Evolutionary conservation across 2,888 invertebrate genomes (phyloP).

Genomic region (Hypsopygia costalis): DNA sequence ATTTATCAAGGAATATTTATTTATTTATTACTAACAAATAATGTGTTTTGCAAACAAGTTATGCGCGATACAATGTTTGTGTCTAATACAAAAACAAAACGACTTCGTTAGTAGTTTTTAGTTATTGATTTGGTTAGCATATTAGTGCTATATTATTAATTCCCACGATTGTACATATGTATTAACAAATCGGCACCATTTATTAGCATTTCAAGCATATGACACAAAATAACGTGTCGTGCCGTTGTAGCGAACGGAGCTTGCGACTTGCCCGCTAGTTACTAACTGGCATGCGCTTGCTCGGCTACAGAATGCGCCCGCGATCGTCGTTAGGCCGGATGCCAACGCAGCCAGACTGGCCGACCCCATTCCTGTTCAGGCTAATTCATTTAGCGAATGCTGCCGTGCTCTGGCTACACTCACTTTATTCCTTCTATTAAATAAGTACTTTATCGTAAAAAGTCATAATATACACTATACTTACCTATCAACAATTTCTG

Average conservation of each 20-base stretch:
- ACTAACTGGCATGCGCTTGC: conserved; percentile 17
- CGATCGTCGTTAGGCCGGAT: conserved; percentile 76
- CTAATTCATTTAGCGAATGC: conserved; percentile 73
- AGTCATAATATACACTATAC: too few species aligned
- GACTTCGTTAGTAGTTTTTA: too few species aligned
- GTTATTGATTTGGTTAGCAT: background rate
- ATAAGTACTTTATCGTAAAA: too few species aligned
- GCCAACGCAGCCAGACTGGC: conserved; percentile 77
- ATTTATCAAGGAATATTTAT: too few species aligned
- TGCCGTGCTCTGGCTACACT: conserved; percentile 27
- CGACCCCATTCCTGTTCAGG: conserved; percentile 75
- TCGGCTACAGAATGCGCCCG: conserved; percentile 58
- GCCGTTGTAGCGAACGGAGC: background rate
- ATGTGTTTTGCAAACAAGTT: too few species aligned
- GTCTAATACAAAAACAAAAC: too few species aligned
- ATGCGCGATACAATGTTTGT: too few species aligned
- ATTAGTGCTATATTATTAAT: background rate
- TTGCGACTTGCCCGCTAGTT: conserved; percentile 4
- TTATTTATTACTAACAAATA: too few species aligned
- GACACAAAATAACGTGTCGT: conserved; percentile 1
- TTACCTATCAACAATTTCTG: too few species aligned
- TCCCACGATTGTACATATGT: conserved; percentile 10
- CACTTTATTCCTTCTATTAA: background rate
- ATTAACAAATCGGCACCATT: background rate
- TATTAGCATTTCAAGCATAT: conserved; percentile 1